Conservation (phyloP, 2,797 vertebrate species). For the Melanotaenia pygmaea region DNA sequence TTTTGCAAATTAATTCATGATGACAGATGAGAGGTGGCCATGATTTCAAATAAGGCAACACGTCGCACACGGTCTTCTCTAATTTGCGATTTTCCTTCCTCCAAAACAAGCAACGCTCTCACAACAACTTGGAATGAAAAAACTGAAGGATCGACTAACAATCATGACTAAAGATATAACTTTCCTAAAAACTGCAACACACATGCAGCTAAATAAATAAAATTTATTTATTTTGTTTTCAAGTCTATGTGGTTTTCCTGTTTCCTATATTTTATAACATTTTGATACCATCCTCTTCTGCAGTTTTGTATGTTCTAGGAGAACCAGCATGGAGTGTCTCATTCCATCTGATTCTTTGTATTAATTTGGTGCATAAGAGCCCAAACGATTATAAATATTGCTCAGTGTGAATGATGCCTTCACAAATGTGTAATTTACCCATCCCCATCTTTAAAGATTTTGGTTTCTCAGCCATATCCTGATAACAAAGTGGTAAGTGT, state of each 20-base stretch:
- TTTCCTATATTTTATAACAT: no score
- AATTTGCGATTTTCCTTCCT: no score
- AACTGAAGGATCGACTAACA: background rate
- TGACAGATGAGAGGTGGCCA: background rate
- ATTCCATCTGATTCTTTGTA: no score
- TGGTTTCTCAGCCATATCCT: background rate
- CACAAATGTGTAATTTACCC: background rate
- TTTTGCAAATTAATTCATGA: background rate
- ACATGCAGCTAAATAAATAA: no score
- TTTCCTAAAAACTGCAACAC: background rate
- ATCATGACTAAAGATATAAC: background rate
- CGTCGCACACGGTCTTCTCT: no score
- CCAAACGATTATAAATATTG: background rate
- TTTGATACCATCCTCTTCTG: no score
- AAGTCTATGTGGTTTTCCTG: no score
- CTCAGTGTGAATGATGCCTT: background rate
- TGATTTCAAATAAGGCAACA: background rate
- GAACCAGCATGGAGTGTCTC: no score
- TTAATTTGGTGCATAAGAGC: no score
- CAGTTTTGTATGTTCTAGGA: no score
- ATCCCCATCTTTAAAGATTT: background rate
- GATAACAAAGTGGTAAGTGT: background rate
- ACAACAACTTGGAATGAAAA: background rate
- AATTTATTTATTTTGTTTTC: no score
- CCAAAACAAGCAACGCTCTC: background rate